Base-by-base conservation (phyloP, 2,888 invertebrate genomes). In the Coenonympha glycerion region DNA sequence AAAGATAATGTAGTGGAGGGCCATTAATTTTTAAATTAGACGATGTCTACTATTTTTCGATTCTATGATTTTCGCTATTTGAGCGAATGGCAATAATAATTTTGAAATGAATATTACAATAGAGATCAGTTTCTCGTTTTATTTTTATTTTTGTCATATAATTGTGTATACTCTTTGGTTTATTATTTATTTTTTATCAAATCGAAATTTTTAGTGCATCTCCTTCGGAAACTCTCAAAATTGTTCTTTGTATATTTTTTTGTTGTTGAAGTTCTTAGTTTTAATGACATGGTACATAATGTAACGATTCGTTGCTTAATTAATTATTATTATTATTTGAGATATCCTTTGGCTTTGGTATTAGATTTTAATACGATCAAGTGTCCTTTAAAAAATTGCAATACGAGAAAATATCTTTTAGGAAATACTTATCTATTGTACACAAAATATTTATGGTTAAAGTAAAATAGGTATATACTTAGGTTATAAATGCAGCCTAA, bases 181-280 rank as follows among this genome's bases (percentile, higher is more conserved):
- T 52, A 50, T 58, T 56, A 57, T 62, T 58, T 57, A 58, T 57
- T 56, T 39, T 53, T 60, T 55, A 54, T 54, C 57, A n/a, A 56
- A 49, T 45, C 55, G 45, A 52, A 58, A 61, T 65, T 62, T 58
- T 57, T 52, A 59, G 65, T 64, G 64, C 68, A 76, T 75, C 73
- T 78, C 74, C 63, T 70, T 73, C 59, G 62, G 72, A 75, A 77
- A 78, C 79, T 79, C 76, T 69, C 78, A 69, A 72, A 62, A 66
- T 67, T 67, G 72, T 79, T 76, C 73, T 78, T 75, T 60, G 65
- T 58, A 62, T 64, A 46, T 19, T 31, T 31, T 45, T 46, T 69
- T 70, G 73, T 77, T 78, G 77, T 81, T 82, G 72, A 74, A 65
- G 71, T 79, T 81, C 65, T 71, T 78, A 78, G 73, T 76, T 78